Percentiles rank a stretch among this genome's conserved stretches.
phyloP scores from a whole-genome alignment of 2,888 invertebrate genomes.

The Drosophila peninsularis region DNA sequence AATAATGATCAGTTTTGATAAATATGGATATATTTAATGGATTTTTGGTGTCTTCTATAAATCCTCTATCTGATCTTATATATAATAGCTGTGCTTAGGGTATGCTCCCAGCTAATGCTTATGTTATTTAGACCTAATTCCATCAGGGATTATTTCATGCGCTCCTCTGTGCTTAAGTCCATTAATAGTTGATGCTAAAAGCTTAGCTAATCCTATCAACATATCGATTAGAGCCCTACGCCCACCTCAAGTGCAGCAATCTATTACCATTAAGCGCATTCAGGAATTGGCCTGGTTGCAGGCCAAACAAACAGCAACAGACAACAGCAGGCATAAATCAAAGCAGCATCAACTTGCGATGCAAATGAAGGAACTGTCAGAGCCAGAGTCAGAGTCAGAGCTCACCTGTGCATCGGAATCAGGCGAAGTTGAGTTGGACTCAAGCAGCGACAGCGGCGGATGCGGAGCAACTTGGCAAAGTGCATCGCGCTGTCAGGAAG shows the following conservation, averaged over 20 bases:
- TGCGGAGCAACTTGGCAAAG: conserved; percentile 50
- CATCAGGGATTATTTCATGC: background rate
- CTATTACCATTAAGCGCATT: conserved; percentile 45
- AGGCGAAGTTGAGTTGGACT: conserved; percentile 16
- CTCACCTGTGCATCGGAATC: conserved; percentile 31
- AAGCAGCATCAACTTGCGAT: conserved; percentile 58
- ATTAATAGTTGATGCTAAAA: background rate
- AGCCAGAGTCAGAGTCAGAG: conserved; percentile 52
- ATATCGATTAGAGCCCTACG: background rate
- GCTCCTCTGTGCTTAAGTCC: background rate
- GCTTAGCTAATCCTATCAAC: background rate
- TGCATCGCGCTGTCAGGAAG: conserved; percentile 55
- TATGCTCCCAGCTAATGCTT: too few species aligned
- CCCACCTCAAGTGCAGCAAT: conserved; percentile 18
- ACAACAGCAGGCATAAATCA: conserved; percentile 59
- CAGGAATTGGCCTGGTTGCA: conserved; percentile 51
- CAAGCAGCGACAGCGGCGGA: conserved; percentile 32
- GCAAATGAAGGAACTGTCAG: conserved; percentile 76
- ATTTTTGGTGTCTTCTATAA: too few species aligned
- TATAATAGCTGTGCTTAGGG: too few species aligned
- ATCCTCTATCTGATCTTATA: too few species aligned
- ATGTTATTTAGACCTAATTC: background rate
- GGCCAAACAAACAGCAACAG: background rate
- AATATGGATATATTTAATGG: too few species aligned
- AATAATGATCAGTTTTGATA: too few species aligned